Base-by-base conservation (phyloP, 1,140 invertebrate species). In the Drosophila sulfurigaster region DNA sequence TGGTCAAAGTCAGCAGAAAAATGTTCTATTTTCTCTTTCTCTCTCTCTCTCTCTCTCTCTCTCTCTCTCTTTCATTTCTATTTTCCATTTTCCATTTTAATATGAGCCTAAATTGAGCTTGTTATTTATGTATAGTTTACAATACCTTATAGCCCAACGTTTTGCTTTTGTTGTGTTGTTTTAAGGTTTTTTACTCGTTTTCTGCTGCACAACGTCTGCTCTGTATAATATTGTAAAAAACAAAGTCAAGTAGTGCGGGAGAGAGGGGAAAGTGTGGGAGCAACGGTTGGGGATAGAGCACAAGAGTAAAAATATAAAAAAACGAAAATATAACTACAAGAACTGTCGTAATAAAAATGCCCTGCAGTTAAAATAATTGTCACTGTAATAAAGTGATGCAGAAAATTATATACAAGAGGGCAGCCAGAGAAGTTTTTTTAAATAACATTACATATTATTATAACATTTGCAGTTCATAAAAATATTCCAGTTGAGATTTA, bases 321-420 rank as follows among this genome's bases (percentile, higher is more conserved):
- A 16, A 59, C 30, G 71, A 41, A 62, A 28, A 75, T 78, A 80
- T 67, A 45, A 51, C 72, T 70, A 69, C 79, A 82, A 82, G 82
- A 88, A 81, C 80, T 81, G 79, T 85, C 78, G 88, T 79, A 81
- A 88, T 89, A 89, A 88, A 88, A 88, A 90, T 89, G 71, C 83
- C 86, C 85, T 85, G 85, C 85, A 89, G 85, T 89, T 88, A 89
- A 88, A 88, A 88, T 88, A 88, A 88, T 88, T 88, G 85, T 88
- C 85, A 88, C 86, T 78, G 85, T 85, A 89, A 89, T 89, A 88
- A 90, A 88, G 81, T 77, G 79, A 85, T 89, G 81, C 81, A 75
- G 67, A 73, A 85, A 89, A 89, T 89, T 87, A 87, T 81, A 78
- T 57, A 73, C 63, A 15, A 62, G 10, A 10, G 73, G 77, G 83